Evolutionary conservation across 2,888 invertebrate species (phyloP).

Genomic region (Blomia tropicalis): DNA sequence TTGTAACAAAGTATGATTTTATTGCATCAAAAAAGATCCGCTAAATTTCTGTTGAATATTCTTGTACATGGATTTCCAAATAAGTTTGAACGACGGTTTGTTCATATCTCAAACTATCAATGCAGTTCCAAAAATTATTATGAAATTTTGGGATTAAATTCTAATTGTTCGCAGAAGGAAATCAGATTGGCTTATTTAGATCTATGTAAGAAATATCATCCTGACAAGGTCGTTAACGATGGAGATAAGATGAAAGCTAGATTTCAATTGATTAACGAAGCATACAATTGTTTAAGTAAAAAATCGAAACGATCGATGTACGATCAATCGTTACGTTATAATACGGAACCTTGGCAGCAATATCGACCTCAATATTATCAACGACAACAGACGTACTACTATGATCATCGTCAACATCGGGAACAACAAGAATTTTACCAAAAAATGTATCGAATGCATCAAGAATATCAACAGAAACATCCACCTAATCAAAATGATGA

Average conservation of each 20-base stretch:
- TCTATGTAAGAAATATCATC: slow-evolving; percentile 12
- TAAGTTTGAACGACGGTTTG: too few relatives aligned
- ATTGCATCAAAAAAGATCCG: too few relatives aligned
- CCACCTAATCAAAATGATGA: too few relatives aligned
- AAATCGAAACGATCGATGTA: neutral
- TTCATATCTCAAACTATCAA: too few relatives aligned
- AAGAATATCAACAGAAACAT: too few relatives aligned
- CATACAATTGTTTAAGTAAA: slow-evolving; percentile 21
- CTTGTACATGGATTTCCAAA: too few relatives aligned
- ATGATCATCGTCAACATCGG: neutral
- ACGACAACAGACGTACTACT: neutral
- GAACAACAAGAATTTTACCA: neutral
- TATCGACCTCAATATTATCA: neutral
- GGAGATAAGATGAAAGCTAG: neutral
- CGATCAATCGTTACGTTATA: neutral
- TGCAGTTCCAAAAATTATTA: slow-evolving; percentile 13
- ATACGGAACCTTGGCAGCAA: neutral
- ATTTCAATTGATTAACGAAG: slow-evolving; percentile 21
- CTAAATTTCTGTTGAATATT: too few relatives aligned
- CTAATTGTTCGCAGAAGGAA: neutral
- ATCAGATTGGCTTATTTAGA: neutral
- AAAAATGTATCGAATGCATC: neutral
- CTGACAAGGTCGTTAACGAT: neutral
- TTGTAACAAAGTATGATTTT: too few relatives aligned
- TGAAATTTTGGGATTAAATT: neutral